A percentile compares a stretch with the other conserved stretches of the same genome.
These are phyloP conservation scores for Nothocercus nigrocapillus DNA, from an alignment of 2,113 vertebrate species.

Conservation along the genomic window DNA sequence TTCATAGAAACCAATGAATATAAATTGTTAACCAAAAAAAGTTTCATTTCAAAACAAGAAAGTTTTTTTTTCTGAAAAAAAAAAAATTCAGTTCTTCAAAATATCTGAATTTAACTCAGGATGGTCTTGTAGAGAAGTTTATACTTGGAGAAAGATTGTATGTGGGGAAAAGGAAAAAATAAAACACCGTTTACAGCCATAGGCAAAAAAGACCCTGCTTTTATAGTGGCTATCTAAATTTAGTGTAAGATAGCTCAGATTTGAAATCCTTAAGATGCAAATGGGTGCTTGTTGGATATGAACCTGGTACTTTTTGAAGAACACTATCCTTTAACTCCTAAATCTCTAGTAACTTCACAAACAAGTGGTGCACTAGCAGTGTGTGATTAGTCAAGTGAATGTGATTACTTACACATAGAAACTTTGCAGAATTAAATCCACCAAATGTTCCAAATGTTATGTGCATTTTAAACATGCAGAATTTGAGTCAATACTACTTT, in stretches of 20 bases:
- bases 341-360: neutral
- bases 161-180: neutral
- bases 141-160: fast-evolving
- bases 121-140: neutral
- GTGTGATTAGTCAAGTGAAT: neutral
- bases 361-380: neutral
- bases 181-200: neutral
- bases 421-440: neutral
- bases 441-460: neutral
- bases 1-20: neutral
- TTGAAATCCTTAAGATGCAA: neutral
- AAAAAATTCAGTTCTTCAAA: fast-evolving
- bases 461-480: neutral
- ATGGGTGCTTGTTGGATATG: neutral
- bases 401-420: neutral
- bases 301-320: neutral
- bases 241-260: neutral
- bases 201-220: neutral
- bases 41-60: neutral
- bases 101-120: neutral
- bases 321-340: neutral
- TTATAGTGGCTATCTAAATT: neutral
- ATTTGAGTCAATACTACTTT: neutral
- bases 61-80: neutral
- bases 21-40: neutral